Evolutionary conservation across 2,888 invertebrate species (phyloP), one percentile per base, ranked within the genome.

Genomic region (Trisateles emortualis): DNA sequence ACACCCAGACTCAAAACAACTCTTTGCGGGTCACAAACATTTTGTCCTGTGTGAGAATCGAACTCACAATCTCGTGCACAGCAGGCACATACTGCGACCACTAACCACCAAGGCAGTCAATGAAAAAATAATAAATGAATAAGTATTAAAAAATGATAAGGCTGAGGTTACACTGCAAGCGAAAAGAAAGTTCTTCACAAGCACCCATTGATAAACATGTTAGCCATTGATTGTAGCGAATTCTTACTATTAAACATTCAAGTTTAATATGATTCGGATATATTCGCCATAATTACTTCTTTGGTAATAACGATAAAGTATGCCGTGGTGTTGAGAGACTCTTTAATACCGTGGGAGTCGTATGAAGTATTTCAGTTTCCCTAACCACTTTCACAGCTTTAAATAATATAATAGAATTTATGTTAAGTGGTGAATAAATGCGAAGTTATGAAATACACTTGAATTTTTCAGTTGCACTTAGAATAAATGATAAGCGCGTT

Each of bases 141-240:
- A n/a, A n/a, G n/a, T n/a, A 65, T 64, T 65, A 65, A 54, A 57
- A 39, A n/a, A n/a, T n/a, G n/a, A n/a, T 53, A 53, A 61, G 40
- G 40, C 65, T 41, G 46, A 30, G 32, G 38, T 39, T 47, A 43
- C n/a, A 6, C 36, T 8, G 47, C 48, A 45, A 50, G 52, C 50
- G 52, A 63, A 78, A 81, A 87, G 87, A 88, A 88, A 88, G 87
- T 86, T 84, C 78, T 80, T 78, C 74, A 73, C 67, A 71, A 69
- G 42, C 67, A 64, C 73, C 74, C n/a, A n/a, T n/a, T 75, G 58
- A 70, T 71, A 72, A 70, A 80, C 81, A 76, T 69, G 79, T 74
- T 75, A 73, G 78, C 76, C 60, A 81, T 79, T 79, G 79, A 81
- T 78, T 76, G 73, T 70, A 61, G 73, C 58, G 48, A 58, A 67